phyloP scores from a whole-genome alignment of 2,888 invertebrate species.

The Erebia aethiops region DNA sequence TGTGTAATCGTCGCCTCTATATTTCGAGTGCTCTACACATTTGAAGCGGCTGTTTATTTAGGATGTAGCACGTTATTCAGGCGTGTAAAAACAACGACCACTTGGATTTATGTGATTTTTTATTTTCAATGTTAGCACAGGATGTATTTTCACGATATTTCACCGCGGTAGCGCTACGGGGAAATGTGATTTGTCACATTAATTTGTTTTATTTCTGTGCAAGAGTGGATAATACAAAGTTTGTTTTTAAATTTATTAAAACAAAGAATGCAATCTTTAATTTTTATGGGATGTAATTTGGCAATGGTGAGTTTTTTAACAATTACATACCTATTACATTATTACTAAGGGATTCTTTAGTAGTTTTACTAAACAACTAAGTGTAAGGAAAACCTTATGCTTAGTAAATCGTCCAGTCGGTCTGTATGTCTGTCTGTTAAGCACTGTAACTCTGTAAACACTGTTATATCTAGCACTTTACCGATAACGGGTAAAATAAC shows the following conservation, averaged over 20 bases:
- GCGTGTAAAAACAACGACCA: constrained; percentile 37
- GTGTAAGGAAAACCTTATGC: too few relatives aligned
- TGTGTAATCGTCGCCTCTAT: constrained; percentile 6
- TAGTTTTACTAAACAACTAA: too few relatives aligned
- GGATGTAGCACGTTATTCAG: constrained; percentile 34
- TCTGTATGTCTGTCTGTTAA: too few relatives aligned
- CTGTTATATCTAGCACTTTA: too few relatives aligned
- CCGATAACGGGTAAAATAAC: too few relatives aligned
- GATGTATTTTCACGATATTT: constrained; percentile 13
- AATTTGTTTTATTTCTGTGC: background rate
- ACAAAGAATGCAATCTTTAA: too few relatives aligned
- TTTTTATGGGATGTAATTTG: too few relatives aligned
- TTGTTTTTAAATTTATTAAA: background rate
- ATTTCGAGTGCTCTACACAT: constrained; percentile 19
- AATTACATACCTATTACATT: too few relatives aligned
- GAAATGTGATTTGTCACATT: constrained; percentile 6
- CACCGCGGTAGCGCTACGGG: background rate
- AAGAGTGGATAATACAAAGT: background rate
- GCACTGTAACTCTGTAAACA: too few relatives aligned
- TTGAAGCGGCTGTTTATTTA: constrained; percentile 35
- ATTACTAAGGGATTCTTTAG: too few relatives aligned
- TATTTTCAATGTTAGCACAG: constrained; percentile 29
- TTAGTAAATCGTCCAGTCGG: too few relatives aligned
- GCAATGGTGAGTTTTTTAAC: too few relatives aligned
- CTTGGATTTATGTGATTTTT: constrained; percentile 38